A percentile compares a stretch with the other conserved stretches of the same genome.
These are phyloP conservation scores for Habropoda laboriosa DNA, from an alignment of 1,140 invertebrate species.

Conservation along the genomic window DNA sequence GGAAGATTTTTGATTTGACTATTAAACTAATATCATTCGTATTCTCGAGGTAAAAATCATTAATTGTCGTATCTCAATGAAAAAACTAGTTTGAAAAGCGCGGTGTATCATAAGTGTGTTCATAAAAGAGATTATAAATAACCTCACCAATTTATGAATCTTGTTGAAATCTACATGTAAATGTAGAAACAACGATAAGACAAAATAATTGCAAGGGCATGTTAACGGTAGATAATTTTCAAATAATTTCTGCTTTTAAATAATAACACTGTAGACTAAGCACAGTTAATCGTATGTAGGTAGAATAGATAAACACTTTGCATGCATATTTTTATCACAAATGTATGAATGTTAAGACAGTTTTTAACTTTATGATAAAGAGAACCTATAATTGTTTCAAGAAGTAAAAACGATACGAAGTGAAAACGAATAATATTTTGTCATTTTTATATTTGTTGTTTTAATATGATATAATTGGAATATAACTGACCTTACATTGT, in stretches of 20 bases:
- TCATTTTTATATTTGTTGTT: conserved; percentile 5
- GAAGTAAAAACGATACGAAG: background rate
- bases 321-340: background rate
- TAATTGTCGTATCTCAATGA: background rate
- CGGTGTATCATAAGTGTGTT: background rate
- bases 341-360: background rate
- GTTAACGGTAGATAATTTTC: background rate
- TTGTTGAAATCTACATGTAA: background rate
- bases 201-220: background rate
- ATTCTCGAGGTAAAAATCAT: background rate
- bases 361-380: background rate
- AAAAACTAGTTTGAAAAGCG: background rate
- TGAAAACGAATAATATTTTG: background rate
- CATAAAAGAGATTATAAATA: background rate
- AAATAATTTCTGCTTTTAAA: background rate
- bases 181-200: background rate
- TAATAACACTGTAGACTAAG: background rate
- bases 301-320: background rate
- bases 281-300: background rate
- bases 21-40: background rate
- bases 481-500: background rate
- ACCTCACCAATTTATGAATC: background rate
- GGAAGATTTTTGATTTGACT: conserved; percentile 33
- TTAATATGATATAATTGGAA: background rate
- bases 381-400: background rate